Evolutionary conservation across 2,888 invertebrate species (phyloP).

Genomic region (Caenorhabditis panamensis): DNA sequence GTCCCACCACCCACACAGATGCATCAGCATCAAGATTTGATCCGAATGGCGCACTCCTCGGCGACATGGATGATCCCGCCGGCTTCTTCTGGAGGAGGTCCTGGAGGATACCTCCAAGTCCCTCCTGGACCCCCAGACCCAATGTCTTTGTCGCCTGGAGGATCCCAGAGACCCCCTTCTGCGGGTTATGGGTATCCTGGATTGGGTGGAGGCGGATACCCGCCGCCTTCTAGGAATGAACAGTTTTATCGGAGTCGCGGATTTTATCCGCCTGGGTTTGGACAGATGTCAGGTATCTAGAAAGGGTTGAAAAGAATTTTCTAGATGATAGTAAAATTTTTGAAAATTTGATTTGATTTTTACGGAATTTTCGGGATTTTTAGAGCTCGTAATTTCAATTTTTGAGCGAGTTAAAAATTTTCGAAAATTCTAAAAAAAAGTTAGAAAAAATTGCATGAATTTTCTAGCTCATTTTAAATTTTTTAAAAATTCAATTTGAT

Average conservation of each 20-base stretch:
- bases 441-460: background rate
- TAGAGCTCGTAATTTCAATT: too few relatives aligned
- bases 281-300: background rate
- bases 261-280: conserved; percentile 43
- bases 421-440: background rate
- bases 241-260: conserved; percentile 57
- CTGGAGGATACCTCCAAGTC: conserved; percentile 25
- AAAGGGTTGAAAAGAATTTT: conserved; percentile 18
- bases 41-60: conserved; percentile 31
- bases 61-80: conserved; percentile 34
- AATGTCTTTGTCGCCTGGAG: conserved; percentile 37
- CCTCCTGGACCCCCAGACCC: too few relatives aligned
- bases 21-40: conserved; percentile 37
- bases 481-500: too few relatives aligned
- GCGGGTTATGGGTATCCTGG: conserved; percentile 26
- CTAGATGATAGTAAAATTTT: background rate
- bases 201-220: too few relatives aligned
- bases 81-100: background rate
- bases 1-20: conserved; percentile 50
- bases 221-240: conserved; percentile 39
- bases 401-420: too few relatives aligned
- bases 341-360: background rate
- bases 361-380: too few relatives aligned
- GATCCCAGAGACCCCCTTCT: conserved; percentile 28
- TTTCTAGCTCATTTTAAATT: too few relatives aligned